Base-by-base conservation (phyloP, 2,113 vertebrate genomes). In the Oreochromis aureus region DNA sequence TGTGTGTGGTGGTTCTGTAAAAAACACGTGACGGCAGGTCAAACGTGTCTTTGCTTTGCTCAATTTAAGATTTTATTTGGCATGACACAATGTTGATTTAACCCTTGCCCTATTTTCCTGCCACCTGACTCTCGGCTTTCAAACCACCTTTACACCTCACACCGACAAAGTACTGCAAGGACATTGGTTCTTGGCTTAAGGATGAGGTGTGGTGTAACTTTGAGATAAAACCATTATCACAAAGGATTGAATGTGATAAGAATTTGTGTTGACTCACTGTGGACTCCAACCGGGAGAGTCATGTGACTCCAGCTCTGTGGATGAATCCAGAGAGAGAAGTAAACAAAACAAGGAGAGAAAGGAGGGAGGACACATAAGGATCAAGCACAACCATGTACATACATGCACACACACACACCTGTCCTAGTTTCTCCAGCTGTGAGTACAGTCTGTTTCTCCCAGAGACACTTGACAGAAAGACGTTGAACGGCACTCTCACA, bases 361-460 rank as follows among this genome's bases (percentile, higher is more conserved):
- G 36, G 19, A 84, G 88, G 3, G 59, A 84, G 36, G 78, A 82
- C 80, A 73, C 82, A 85, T 48, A 63, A 16, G 54, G 66, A 66
- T 59, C 66, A 55, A 63, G 66, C 81, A 69, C 80, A 81, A 9
- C 53, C 58, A 86, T 19, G 6, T 16, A 12, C 53, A 48, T 80
- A 4, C 59, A 84, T 59, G 34, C 80, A 34, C 30, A 34, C 30
- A 10, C 58, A 85, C 87, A 83, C 76, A 87, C 89, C 89, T 91
- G 92, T 88, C 80, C 61, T 5, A 86, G 63, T 91, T 93, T 91
- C 71, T 86, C 73, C 80, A 92, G 88, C 92, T 93, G 90, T 69
- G 82, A 92, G 86, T 36, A 82, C 89, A 89, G 86, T 79, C 78
- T 86, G 79, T 87, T 86, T 91, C 87, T 87, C 91, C 81, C 82